phyloP scores from a whole-genome alignment of 2,797 vertebrate species.

The Lepilemur ruficaudatus region DNA sequence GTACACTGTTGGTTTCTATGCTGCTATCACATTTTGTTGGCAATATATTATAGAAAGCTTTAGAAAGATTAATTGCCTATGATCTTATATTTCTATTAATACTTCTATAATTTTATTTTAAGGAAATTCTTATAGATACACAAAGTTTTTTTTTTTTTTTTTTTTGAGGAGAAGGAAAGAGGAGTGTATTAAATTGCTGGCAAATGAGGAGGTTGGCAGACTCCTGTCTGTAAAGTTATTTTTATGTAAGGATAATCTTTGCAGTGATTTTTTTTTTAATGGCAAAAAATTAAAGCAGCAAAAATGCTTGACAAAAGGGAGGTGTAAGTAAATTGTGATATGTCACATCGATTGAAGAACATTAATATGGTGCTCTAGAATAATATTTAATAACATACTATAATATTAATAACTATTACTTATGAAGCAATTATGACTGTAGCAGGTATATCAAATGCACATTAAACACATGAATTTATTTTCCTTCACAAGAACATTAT shows the following conservation, averaged over 20 bases:
- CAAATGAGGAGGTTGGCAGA: no score
- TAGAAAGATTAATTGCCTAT: background rate
- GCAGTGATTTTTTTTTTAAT: background rate
- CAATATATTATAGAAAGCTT: background rate
- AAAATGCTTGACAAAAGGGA: background rate
- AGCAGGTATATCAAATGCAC: background rate
- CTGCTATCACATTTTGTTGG: background rate
- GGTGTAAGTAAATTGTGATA: background rate
- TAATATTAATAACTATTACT: background rate
- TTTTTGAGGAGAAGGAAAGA: no score
- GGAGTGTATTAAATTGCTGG: no score
- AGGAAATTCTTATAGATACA: background rate
- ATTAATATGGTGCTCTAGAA: background rate
- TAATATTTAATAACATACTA: background rate
- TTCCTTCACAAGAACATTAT: background rate
- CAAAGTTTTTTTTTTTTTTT: background rate
- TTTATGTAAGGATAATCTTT: background rate
- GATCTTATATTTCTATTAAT: background rate
- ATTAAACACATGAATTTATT: background rate
- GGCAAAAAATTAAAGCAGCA: background rate
- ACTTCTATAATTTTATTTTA: background rate
- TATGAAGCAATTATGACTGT: background rate
- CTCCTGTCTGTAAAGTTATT: background rate
- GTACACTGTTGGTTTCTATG: accelerated
- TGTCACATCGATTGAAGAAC: background rate